Base-by-base conservation (phyloP, 2,797 vertebrate genomes). In the Choloepus didactylus region DNA sequence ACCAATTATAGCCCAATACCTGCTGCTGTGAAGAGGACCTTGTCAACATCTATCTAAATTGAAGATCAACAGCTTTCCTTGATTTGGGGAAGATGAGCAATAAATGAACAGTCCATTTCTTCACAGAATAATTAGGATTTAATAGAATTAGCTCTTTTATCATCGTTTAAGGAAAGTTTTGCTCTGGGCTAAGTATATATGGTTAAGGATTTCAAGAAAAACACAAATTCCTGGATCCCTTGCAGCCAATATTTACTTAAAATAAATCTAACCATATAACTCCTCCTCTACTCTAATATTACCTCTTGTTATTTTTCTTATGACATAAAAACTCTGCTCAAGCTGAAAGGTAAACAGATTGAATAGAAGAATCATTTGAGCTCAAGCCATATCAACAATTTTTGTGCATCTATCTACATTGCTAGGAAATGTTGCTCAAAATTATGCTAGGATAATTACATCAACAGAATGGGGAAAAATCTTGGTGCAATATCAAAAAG, bases 1-100 rank as follows among this genome's bases (percentile, higher is more conserved):
- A 93, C 92, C 93, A 98, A 97, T 98, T 98, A 98, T 38, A 97
- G 35, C 49, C 85, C 97, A 97, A 97, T 95, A 98, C 90, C 94
- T 98, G 96, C 93, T 97, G 80, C 9, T 97, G 77, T 56, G 67
- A 97, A 91, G 87, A 96, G 51, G 92, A 60, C 76, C 31, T 97
- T 10, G 0, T 96, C 97, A 97, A 81, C 54, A 94, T 94, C 75
- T 44, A 89, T 89, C 81, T 97, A 96, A 97, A 97, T 69, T 96
- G 95, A 98, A 97, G 76, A 97, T 97, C 19, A 96, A 92, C 2
- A 70, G 80, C 64, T 96, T 96, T 60, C 90, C 89, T 87, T 9
- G n/a, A 95, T 96, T 92, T 91, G 60, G n/a, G 88, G 80, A 92
- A 95, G 96, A 94, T 95, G 87, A 89, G 25, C 51, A 95, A 96